Conservation (phyloP, 2,888 invertebrate species). For the Calameuta idolon region DNA sequence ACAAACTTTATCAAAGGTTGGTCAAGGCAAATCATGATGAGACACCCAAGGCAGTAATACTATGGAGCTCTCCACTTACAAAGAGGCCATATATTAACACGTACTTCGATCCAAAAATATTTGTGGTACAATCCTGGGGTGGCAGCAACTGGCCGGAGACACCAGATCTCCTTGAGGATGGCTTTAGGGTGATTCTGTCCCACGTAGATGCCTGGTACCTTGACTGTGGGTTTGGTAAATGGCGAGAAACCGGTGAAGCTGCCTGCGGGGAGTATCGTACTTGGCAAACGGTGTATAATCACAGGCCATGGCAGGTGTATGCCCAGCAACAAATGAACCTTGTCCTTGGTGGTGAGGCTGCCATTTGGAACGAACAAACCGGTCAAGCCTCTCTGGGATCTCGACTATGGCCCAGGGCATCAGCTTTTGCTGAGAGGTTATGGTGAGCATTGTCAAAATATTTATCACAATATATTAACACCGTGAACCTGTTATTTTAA, state of each 20-base stretch:
- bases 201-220: slow-evolving; percentile 92
- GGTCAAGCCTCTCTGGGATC: slow-evolving; percentile 80
- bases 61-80: slow-evolving; percentile 85
- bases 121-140: slow-evolving; percentile 84
- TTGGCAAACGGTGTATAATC: slow-evolving; percentile 89
- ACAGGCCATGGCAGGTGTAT: slow-evolving; percentile 78
- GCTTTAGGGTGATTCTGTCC: slow-evolving; percentile 82
- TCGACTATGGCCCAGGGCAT: slow-evolving; percentile 85
- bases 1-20: slow-evolving; percentile 72
- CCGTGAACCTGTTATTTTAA: neutral
- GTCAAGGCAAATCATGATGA: slow-evolving; percentile 73
- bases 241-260: slow-evolving; percentile 86
- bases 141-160: slow-evolving; percentile 86
- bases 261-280: slow-evolving; percentile 89
- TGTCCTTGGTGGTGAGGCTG: slow-evolving; percentile 82
- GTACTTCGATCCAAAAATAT: slow-evolving; percentile 81
- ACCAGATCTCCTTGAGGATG: slow-evolving; percentile 80
- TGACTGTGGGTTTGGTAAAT: slow-evolving; percentile 88
- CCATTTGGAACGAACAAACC: slow-evolving; percentile 88
- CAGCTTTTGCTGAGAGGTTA: slow-evolving; percentile 84
- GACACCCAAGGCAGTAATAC: slow-evolving; percentile 71
- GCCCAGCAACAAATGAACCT: slow-evolving; percentile 56
- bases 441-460: slow-evolving; percentile 68
- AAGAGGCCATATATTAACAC: slow-evolving; percentile 76
- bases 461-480: slow-evolving; percentile 24